Evolutionary conservation across 2,113 vertebrate genomes (phyloP), one percentile per base, ranked within the genome.

Genomic region (Axis porcinus): DNA sequence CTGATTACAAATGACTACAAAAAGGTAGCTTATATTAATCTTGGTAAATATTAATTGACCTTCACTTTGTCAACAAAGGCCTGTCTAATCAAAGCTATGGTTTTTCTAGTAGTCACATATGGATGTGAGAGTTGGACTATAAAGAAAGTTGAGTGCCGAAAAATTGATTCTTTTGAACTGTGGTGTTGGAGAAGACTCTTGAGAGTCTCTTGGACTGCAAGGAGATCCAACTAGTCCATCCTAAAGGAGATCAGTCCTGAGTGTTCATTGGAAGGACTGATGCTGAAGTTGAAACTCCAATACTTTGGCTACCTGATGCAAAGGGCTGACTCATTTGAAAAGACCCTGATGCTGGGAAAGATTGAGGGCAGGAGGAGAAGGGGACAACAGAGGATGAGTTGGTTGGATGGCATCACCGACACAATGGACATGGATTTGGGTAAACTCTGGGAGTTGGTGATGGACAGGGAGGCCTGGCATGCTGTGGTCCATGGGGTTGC

Each of bases 71-170:
- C 17, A 70, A 12, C 64, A 70, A 36, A 36, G n/a, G 17, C n/a
- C n/a, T 9, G 0, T 21, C n/a, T 70, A 70, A 9, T 36, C 64
- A 21, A 70, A 70, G n/a, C 64, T 36, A 70, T 70, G n/a, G 64
- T 19, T 70, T 70, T 36, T 36, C n/a, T n/a, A 36, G n/a, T 70
- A 70, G 64, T 70, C 19, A 21, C 21, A 36, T 70, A 36, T 36
- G 64, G 17, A 36, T 70, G n/a, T 21, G 64, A 70, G n/a, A 70
- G 64, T 36, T 70, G 9, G 4, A 70, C n/a, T 70, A 36, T 70
- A 36, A 36, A 70, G n/a, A 70, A 36, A 70, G 17, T n/a, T 70
- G 64, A 70, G 17, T 0, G 1, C 17, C 0, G 0, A 70, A 2
- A n/a, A 70, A 36, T 6, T 21, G n/a, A 36, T 36, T n/a, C n/a